Base-by-base conservation (phyloP, 2,888 invertebrate genomes). In the Drosophila affinis region DNA sequence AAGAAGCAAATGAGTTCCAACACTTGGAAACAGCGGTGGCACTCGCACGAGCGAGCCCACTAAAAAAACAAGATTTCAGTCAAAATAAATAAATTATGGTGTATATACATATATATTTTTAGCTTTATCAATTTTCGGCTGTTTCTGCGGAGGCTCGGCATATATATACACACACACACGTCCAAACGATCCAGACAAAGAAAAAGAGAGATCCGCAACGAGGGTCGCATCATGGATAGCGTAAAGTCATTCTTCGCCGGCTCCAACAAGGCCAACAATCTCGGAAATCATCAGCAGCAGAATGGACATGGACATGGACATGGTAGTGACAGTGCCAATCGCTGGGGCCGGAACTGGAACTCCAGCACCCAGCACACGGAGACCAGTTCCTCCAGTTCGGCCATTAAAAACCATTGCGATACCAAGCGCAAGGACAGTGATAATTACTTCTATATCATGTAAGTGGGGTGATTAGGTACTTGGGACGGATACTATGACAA, bases 391-490 rank as follows among this genome's bases (percentile, higher is more conserved):
- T 76, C 77, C 32, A 81, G 76, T 54, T 54, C 77, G 14, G 67
- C 79, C 59, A 79, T 76, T 9, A 79, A 86, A 55, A 79, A 79
- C 45, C 77, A 78, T 3, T 80, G 80, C 53, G 81, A 83, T 55
- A 61, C 75, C 14, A 91, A 90, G 59, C 82, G 90, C 64, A 91
- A 90, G 81, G 91, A 92, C 62, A 90, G 88, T 69, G 92, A 92
- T 74, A 90, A 80, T 52, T 92, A 91, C 73, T 92, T 92, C 70
- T 92, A 92, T 74, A 91, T 92, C 62, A 90, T 92, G 92, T 92
- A 78, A 91, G 92, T 91, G 17, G 9, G 3, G 0, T 10, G 2
- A 14, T 9, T 3, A 9, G 10, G 32, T 10, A 32, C 10, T 34
- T 12, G 14, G 18, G 18, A 2, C 18, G 18, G 18, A 18, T 18